Evolutionary conservation across 2,113 vertebrate genomes (phyloP), one percentile per base, ranked within the genome.

Genomic region (Campylorhamphus procurvoides): DNA sequence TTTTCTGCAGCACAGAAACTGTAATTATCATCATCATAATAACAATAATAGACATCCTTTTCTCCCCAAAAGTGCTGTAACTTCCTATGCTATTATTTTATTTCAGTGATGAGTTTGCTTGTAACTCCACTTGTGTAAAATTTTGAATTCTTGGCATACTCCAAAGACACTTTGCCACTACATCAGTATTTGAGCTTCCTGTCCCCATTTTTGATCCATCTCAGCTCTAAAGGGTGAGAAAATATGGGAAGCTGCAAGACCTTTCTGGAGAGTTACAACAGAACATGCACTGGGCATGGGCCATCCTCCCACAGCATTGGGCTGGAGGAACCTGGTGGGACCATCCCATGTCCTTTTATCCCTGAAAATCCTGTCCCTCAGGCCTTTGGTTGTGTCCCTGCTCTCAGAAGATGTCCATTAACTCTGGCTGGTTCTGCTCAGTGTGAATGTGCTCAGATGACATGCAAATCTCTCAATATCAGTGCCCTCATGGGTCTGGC

Each of bases 1-100:
- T 94, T 93, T 90, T 91, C 28, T 68, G 24, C 67, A 76, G 75
- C 50, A 62, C 31, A 74, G 53, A 74, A 85, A 58, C 58, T 58
- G 22, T 84, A 55, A 40, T 39, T 18, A 52, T 50, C 84, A 56
- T 6, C 69, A 18, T 44, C 52, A 62, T 27, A 80, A 25, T 71
- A 66, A 79, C 62, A 75, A 77, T 29, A 66, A 35, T 35, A 62
- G 89, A 74, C 76, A 67, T 75, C 33, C 4, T 90, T 76, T 91
- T 83, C 42, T 88, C 35, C 37, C 39, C 53, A 62, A 42, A 75
- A 86, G 25, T 69, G 37, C 59, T 67, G 28, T 85, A 50, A 22
- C 20, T 86, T 83, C 59, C 62, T 37, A 31, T n/a, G 3, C 20
- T 85, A 60, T 24, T 79, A 37, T 90, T 94, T 88, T 80, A 50